A percentile compares a stretch with the other conserved stretches of the same genome.
phyloP scores from a whole-genome alignment of 1,140 invertebrate species.

The Ips typographus region DNA sequence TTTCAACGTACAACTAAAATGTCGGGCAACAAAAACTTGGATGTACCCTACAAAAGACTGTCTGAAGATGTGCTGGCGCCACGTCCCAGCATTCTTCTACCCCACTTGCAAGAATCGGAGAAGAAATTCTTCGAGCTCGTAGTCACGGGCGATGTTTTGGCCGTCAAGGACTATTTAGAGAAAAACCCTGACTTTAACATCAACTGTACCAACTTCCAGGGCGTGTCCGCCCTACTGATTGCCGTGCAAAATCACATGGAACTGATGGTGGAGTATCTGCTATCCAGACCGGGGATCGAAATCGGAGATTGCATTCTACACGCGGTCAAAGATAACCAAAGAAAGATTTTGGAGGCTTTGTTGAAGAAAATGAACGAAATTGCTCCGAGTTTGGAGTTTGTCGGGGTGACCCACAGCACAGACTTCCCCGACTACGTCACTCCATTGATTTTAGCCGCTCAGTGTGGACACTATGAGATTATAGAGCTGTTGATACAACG shows the following conservation, averaged over 20 bases:
- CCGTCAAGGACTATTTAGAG: slow-evolving; percentile 51
- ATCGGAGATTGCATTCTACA: slow-evolving; percentile 59
- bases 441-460: slow-evolving; percentile 70
- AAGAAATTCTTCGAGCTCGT: slow-evolving; percentile 57
- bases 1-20: slow-evolving; percentile 1
- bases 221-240: slow-evolving; percentile 58
- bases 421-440: slow-evolving; percentile 72
- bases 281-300: slow-evolving; percentile 55
- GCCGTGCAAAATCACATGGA: slow-evolving; percentile 56
- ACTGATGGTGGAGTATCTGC: slow-evolving; percentile 58
- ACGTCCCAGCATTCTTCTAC: slow-evolving; percentile 50
- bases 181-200: slow-evolving; percentile 54
- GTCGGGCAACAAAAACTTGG: not conserved
- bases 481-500: slow-evolving; percentile 66
- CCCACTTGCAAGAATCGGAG: slow-evolving; percentile 53
- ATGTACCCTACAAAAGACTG: slow-evolving; percentile 39
- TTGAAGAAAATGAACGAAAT: slow-evolving; percentile 55
- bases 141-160: slow-evolving; percentile 47
- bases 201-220: slow-evolving; percentile 58
- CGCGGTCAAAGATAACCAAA: slow-evolving; percentile 57
- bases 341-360: slow-evolving; percentile 54
- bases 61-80: slow-evolving; percentile 35
- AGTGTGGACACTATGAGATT: slow-evolving; percentile 69
- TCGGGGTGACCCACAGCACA: slow-evolving; percentile 55
- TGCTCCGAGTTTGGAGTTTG: slow-evolving; percentile 55